These are phyloP conservation scores for Tachina lurida DNA, from an alignment of 2,888 invertebrate species.

Conservation along the genomic window DNA sequence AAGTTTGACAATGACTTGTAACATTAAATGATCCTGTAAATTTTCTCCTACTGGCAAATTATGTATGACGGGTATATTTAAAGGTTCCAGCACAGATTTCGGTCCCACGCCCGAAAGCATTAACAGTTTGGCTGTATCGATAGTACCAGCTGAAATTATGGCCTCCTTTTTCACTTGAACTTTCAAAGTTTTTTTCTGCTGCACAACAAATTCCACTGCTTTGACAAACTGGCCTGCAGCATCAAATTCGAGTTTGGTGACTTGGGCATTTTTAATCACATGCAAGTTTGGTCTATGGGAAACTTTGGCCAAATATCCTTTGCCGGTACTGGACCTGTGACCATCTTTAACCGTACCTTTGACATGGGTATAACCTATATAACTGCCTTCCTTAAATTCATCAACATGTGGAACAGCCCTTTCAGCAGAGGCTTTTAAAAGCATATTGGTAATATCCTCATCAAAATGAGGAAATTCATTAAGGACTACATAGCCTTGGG, in stretches of 20 bases:
- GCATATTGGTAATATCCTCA: slow-evolving; percentile 72
- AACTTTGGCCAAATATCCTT: slow-evolving; percentile 86
- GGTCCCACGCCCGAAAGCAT: slow-evolving; percentile 79
- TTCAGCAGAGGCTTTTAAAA: slow-evolving; percentile 83
- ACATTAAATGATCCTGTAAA: slow-evolving; percentile 89
- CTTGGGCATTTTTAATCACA: slow-evolving; percentile 85
- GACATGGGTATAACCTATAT: slow-evolving; percentile 84
- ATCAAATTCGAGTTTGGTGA: slow-evolving; percentile 84
- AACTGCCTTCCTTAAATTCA: slow-evolving; percentile 81
- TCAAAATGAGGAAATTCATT: slow-evolving; percentile 78
- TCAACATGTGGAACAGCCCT: slow-evolving; percentile 81
- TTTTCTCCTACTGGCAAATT: slow-evolving; percentile 86
- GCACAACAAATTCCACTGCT: slow-evolving; percentile 84
- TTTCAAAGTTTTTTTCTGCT: slow-evolving; percentile 76
- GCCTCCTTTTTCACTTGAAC: slow-evolving; percentile 74
- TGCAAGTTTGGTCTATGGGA: slow-evolving; percentile 85
- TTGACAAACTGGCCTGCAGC: slow-evolving; percentile 81
- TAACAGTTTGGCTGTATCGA: slow-evolving; percentile 76
- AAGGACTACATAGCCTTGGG: slow-evolving; percentile 82
- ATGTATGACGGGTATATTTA: slow-evolving; percentile 74
- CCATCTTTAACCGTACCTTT: slow-evolving; percentile 85
- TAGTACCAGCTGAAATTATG: slow-evolving; percentile 76
- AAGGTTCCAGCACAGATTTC: slow-evolving; percentile 70
- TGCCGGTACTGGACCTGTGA: slow-evolving; percentile 88
- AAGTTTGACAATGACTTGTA: slow-evolving; percentile 80